Conservation (phyloP, 2,113 vertebrate genomes). For the Atractosteus spatula region DNA sequence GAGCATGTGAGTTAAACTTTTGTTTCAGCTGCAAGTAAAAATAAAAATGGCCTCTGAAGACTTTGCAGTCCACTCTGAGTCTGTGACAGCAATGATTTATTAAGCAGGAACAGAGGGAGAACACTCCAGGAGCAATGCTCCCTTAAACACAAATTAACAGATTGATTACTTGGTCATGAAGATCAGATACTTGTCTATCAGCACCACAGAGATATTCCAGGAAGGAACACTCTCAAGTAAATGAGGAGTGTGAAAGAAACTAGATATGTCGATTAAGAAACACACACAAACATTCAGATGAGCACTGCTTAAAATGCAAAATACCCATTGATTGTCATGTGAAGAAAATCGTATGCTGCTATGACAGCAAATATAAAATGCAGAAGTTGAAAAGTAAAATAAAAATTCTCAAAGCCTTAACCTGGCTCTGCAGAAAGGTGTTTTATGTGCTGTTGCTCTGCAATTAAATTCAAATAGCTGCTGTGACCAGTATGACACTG, state of each 20-base stretch:
- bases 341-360: no score
- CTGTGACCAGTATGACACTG: no score
- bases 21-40: background rate
- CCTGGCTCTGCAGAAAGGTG: no score
- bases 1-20: no score
- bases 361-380: no score
- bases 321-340: no score
- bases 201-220: conserved; percentile 54
- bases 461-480: no score
- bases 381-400: no score
- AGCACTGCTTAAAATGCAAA: no score
- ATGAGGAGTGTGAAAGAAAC: conserved; percentile 66
- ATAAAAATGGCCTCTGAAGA: background rate
- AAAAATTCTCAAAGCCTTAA: no score
- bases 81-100: conserved; percentile 65
- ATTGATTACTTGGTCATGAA: conserved; percentile 67
- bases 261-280: conserved; percentile 49
- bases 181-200: conserved; percentile 65
- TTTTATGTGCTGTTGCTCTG: no score
- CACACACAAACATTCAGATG: conserved; percentile 53
- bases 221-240: conserved; percentile 57
- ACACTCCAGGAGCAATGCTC: conserved; percentile 60
- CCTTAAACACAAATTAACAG: conserved; percentile 69
- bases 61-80: conserved; percentile 16
- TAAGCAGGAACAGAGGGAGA: conserved; percentile 61